These are phyloP conservation scores for Drosophila melanica DNA, from an alignment of 1,140 invertebrate species.

Conservation along the genomic window DNA sequence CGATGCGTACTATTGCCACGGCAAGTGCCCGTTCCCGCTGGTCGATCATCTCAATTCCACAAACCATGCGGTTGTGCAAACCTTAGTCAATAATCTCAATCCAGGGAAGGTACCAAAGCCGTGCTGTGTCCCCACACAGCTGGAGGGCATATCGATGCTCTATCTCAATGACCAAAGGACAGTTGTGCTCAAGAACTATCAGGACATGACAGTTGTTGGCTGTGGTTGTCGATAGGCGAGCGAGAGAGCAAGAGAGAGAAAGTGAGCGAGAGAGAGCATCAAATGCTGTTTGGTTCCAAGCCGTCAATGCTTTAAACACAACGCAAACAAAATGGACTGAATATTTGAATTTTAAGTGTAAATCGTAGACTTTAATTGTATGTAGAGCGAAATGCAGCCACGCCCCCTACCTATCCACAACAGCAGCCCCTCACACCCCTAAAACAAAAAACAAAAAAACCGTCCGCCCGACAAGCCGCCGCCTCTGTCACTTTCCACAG, in stretches of 20 bases:
- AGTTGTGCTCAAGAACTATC: slow-evolving; percentile 98
- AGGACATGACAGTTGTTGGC: slow-evolving; percentile 97
- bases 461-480: slow-evolving; percentile 5
- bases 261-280: slow-evolving; percentile 66
- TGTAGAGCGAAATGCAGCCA: slow-evolving; percentile 67
- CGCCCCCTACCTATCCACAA: slow-evolving; percentile 20
- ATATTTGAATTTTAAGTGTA: slow-evolving; percentile 84
- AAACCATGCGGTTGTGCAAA: slow-evolving; percentile 99
- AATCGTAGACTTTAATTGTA: slow-evolving; percentile 83
- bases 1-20: slow-evolving; percentile 97
- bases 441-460: too few relatives aligned
- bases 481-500: slow-evolving; percentile 65
- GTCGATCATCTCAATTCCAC: slow-evolving; percentile 97
- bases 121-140: slow-evolving; percentile 96
- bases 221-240: slow-evolving; percentile 94
- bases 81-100: slow-evolving; percentile 96
- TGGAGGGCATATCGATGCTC: slow-evolving; percentile 96
- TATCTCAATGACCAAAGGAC: slow-evolving; percentile 97
- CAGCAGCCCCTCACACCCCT: neutral
- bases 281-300: slow-evolving; percentile 83
- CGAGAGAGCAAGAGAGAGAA: slow-evolving; percentile 1
- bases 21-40: slow-evolving; percentile 96
- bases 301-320: slow-evolving; percentile 83
- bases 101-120: slow-evolving; percentile 94
- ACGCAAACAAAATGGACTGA: slow-evolving; percentile 84